Evolutionary conservation across 1,140 invertebrate genomes (phyloP), one percentile per base, ranked within the genome.

Genomic region (Calliopsis andreniformis): DNA sequence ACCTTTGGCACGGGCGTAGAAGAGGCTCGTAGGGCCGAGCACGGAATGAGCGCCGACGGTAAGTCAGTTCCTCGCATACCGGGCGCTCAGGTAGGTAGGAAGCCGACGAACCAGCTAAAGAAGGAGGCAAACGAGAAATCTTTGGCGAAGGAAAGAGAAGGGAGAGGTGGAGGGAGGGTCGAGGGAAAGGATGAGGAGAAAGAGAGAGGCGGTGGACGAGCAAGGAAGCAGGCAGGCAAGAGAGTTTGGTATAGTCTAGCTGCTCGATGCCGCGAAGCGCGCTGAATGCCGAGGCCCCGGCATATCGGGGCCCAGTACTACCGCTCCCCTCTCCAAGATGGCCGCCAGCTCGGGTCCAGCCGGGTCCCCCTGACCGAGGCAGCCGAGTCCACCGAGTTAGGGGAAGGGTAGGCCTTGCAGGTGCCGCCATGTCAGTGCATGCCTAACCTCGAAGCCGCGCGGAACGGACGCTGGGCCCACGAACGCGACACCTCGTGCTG

Each of bases 341-440:
- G 90, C 89, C 85, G 88, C 88, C 85, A 59, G 87, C 70, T 81
- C 75, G 86, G 86, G 86, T 86, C 85, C 88, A 88, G 85, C 80
- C 70, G 73, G 82, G 86, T 84, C 78, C 84, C 85, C 82, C 81
- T 86, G 86, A 84, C 78, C 82, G 83, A 85, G 84, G 78, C 85
- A 84, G 78, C 82, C 80, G 78, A 83, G 85, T 72, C 80, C 58
- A 70, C 55, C 75, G 72, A 80, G 86, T 77, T 84, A 88, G 87
- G 86, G 89, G 87, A 87, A 89, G 87, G 88, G 87, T 86, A 87
- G 82, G 85, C 72, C 86, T 86, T 86, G 88, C 91, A 92, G 91
- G 91, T 92, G 91, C 91, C 91, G 91, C 91, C 91, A 92, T 92
- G 90, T 91, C 91, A 92, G 91, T 92, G 87, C 89, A 92, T 90